Conservation (phyloP, 35 echinoderm and acorn worm genomes). For the Ophioderma brevispina region DNA sequence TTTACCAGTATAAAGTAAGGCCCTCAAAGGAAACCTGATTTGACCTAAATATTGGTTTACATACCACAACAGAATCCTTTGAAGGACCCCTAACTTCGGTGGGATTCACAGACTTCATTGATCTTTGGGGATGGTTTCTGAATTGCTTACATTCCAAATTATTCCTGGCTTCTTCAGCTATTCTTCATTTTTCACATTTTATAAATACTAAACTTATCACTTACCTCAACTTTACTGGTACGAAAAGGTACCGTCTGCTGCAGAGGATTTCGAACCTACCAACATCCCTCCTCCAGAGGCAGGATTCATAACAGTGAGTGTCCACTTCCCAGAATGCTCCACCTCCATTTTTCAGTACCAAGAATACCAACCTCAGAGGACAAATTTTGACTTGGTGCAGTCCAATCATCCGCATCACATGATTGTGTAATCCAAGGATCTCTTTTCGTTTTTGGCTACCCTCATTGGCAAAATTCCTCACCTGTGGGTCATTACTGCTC, state of each 20-base stretch:
- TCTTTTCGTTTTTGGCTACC: not conserved
- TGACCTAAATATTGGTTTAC: too few species aligned
- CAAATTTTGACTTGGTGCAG: not conserved
- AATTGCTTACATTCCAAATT: too few species aligned
- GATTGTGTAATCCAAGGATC: not conserved
- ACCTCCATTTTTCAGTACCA: not conserved
- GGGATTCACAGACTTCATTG: too few species aligned
- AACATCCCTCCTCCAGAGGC: slow-evolving; percentile 74
- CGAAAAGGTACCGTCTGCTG: slow-evolving; percentile 88
- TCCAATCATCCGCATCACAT: slow-evolving; percentile 38
- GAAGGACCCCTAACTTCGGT: too few species aligned
- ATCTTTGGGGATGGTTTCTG: too few species aligned
- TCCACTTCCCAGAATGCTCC: slow-evolving; percentile 7
- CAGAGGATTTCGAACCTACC: slow-evolving; percentile 57
- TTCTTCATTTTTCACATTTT: too few species aligned
- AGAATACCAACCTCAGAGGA: slow-evolving; percentile 19
- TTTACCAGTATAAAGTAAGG: too few species aligned
- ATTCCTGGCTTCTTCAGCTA: too few species aligned
- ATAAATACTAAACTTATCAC: too few species aligned
- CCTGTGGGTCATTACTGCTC: slow-evolving; percentile 91
- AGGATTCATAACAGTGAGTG: slow-evolving; percentile 82
- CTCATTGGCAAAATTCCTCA: slow-evolving; percentile 71
- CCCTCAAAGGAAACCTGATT: too few species aligned
- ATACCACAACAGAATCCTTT: too few species aligned
- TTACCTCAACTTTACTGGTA: slow-evolving; percentile 85